phyloP scores from a whole-genome alignment of 1,140 invertebrate species.

The Eurytemora carolleeae region DNA sequence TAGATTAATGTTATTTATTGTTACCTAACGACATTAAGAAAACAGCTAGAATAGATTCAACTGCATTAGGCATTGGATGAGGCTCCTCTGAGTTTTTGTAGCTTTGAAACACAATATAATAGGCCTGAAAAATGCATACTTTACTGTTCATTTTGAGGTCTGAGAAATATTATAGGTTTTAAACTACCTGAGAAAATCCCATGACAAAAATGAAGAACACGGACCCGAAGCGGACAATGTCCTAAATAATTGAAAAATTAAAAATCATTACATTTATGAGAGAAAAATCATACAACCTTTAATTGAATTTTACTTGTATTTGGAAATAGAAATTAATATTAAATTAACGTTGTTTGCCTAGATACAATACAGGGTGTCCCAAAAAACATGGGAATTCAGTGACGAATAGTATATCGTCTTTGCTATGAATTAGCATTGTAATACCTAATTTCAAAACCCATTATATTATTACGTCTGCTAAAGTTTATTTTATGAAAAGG shows the following conservation, averaged over 20 bases:
- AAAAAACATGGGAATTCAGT: too few relatives aligned
- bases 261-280: background rate
- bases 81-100: background rate
- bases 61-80: constrained; percentile 62
- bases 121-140: background rate
- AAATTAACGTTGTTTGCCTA: too few relatives aligned
- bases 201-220: constrained; percentile 93
- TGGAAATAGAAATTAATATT: too few relatives aligned
- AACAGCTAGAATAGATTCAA: constrained; percentile 88
- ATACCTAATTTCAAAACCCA: too few relatives aligned
- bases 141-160: background rate
- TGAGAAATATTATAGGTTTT: background rate
- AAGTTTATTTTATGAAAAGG: too few relatives aligned
- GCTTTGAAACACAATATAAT: background rate
- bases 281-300: too few relatives aligned
- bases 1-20: too few relatives aligned
- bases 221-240: constrained; percentile 80
- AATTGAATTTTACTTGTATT: too few relatives aligned
- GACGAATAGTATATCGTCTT: too few relatives aligned
- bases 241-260: constrained; percentile 34
- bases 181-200: constrained; percentile 75
- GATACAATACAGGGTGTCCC: too few relatives aligned
- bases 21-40: constrained; percentile 93
- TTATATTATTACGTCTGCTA: too few relatives aligned
- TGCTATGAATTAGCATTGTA: too few relatives aligned